A percentile compares a stretch with the other conserved stretches of the same genome.
phyloP scores from a whole-genome alignment of 1,140 invertebrate species.

The Apis cerana region DNA sequence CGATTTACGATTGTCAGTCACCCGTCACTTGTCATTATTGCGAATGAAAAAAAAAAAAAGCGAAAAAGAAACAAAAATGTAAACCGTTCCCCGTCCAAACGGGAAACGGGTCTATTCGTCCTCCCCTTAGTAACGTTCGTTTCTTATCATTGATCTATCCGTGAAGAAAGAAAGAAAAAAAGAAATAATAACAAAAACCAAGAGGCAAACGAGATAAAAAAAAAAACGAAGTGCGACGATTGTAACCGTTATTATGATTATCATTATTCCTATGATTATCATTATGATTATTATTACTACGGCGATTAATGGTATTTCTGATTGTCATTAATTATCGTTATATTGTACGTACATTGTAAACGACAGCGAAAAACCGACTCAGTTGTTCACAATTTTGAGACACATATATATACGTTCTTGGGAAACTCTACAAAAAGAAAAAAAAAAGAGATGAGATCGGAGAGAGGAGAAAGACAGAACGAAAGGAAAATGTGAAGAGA shows the following conservation, averaged over 20 bases:
- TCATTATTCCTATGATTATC: slow-evolving; percentile 24
- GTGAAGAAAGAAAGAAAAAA: not conserved
- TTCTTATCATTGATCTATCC: slow-evolving; percentile 45
- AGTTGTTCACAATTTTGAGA: slow-evolving; percentile 81
- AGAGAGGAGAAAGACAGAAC: slow-evolving; percentile 5
- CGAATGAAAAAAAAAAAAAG: slow-evolving; percentile 18
- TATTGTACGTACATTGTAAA: slow-evolving; percentile 77
- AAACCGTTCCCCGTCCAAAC: not conserved
- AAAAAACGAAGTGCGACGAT: slow-evolving; percentile 26
- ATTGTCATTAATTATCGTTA: slow-evolving; percentile 72
- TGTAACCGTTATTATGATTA: slow-evolving; percentile 49
- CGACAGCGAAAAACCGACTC: slow-evolving; percentile 75
- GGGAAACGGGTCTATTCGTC: slow-evolving; percentile 9
- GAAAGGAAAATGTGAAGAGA: slow-evolving; percentile 1
- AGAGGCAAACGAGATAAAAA: slow-evolving; percentile 42
- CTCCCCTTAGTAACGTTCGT: slow-evolving; percentile 26
- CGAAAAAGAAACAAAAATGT: not conserved
- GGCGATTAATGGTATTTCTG: slow-evolving; percentile 73
- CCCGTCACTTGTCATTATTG: slow-evolving; percentile 54
- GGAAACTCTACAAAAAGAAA: slow-evolving; percentile 65
- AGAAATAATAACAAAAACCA: not conserved
- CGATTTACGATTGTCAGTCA: slow-evolving; percentile 76
- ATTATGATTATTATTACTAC: slow-evolving; percentile 61
- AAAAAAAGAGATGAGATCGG: slow-evolving; percentile 45
- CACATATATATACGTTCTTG: slow-evolving; percentile 74